A percentile compares a stretch with the other conserved stretches of the same genome.
phyloP scores from a whole-genome alignment of 2,888 invertebrate species.

The Salticus scenicus region DNA sequence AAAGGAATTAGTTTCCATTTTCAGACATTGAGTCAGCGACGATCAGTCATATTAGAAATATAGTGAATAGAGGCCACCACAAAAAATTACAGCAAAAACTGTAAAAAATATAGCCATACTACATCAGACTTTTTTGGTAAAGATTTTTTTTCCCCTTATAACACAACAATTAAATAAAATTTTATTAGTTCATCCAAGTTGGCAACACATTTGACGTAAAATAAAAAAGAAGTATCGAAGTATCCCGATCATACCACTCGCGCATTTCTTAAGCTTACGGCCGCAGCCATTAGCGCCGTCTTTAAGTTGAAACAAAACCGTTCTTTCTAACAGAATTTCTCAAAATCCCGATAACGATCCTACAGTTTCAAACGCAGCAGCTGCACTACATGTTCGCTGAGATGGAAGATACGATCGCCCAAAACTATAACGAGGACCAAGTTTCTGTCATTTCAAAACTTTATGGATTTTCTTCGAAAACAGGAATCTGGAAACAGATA shows the following conservation, averaged over 20 bases:
- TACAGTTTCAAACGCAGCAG: background rate
- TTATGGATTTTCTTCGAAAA: constrained; percentile 14
- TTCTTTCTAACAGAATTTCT: background rate
- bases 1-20: too few relatives aligned
- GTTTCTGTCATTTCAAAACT: constrained; percentile 1
- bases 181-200: background rate
- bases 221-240: too few relatives aligned
- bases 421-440: background rate
- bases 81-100: too few relatives aligned
- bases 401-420: background rate
- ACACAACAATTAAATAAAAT: too few relatives aligned
- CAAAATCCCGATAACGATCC: constrained; percentile 14
- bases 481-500: background rate
- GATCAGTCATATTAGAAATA: too few relatives aligned
- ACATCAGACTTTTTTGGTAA: too few relatives aligned
- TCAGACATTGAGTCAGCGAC: too few relatives aligned
- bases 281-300: background rate
- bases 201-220: background rate
- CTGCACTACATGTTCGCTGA: background rate
- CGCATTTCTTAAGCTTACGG: background rate
- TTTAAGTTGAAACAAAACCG: background rate
- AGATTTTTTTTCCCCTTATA: too few relatives aligned
- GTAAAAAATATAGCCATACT: too few relatives aligned
- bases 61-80: too few relatives aligned
- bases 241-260: background rate